Evolutionary conservation across 2,888 invertebrate genomes (phyloP), one percentile per base, ranked within the genome.

Genomic region (Chrysina gloriosa): DNA sequence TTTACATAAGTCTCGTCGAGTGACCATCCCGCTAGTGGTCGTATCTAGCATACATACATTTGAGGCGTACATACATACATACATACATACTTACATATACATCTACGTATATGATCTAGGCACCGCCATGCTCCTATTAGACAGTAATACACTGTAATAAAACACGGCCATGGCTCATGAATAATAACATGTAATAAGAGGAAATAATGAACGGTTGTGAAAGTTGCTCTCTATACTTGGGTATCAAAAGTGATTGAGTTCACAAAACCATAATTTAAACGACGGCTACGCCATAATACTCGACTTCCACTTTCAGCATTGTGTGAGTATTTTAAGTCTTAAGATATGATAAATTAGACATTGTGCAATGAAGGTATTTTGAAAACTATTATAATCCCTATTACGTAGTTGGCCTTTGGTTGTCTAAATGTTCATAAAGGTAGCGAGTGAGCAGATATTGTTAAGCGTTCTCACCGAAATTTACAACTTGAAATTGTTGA

Each of bases 121-220:
- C 56, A 36, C 14, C 21, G 58, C 39, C 39, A 58, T 39, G 36
- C 11, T 45, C 56, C 73, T 74, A 74, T 74, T 73, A 74, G 71
- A 69, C 56, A 72, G 73, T 70, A 71, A 65, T 71, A 70, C 63
- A 47, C 65, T 71, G 71, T 76, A 74, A 75, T 74, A 75, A 74
- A 66, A 75, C 72, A 71, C 73, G 69, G 73, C 73, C 21, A 31
- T 58, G 71, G 72, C 70, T 73, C 70, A 75, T 77, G 77, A 77
- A 77, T 77, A 77, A 77, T 77, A 74, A 75, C 74, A 69, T 70
- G 70, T 77, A 76, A 75, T 76, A 73, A 75, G 72, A 69, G 69
- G 74, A 72, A 75, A 75, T 74, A 75, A 76, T 73, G 73, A 75
- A 74, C 73, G 73, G 75, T 74, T 75, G 77, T 75, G 77, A 77